Evolutionary conservation across 37 sponge, comb jelly and placozoan genomes (phyloP), one percentile per base, ranked within the genome.

Genomic region (Chondrosia reniformis): DNA sequence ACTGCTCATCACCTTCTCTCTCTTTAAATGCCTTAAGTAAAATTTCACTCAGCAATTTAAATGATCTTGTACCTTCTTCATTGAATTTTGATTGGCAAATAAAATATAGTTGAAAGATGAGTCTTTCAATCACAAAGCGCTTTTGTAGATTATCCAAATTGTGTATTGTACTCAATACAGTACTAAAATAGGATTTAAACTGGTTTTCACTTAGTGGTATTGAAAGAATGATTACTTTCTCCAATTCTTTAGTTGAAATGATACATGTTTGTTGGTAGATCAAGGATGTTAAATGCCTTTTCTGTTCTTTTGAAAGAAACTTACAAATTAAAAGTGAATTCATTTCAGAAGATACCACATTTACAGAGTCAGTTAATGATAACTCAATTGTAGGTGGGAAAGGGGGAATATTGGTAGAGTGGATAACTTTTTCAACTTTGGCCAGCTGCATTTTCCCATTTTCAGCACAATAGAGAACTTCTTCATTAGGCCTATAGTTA

Each of bases 401-500:
- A 56, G 58, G 7, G 7, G n/a, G 58, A 6, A 28, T 28, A 6
- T 28, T 28, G 3, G 7, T 28, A 2, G 6, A 8, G 27, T 2
- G 8, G 28, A 6, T 21, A 40, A 69, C 36, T 43, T 13, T 24
- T 69, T 1, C 43, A 3, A 69, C 43, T 34, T 4, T 69, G 6
- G 42, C 15, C 22, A 40, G 10, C 12, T 69, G 39, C n/a, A 69
- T 13, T 17, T n/a, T 2, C 2, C 72, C 72, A 69, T 69, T 24
- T 41, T 19, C n/a, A 34, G 39, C 72, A 69, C 72, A 69, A 44
- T 69, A 69, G 44, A 34, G 39, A 7, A 39, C 72, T 7, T 40
- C n/a, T 44, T 69, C 72, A 40, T 69, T 40, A 7, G 32, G n/a
- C 24, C 72, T 69, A 6, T 43, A 69, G 72, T 69, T 69, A 25